Evolutionary conservation across 2,888 invertebrate genomes (phyloP).

Genomic region (Cactoblastis cactorum): DNA sequence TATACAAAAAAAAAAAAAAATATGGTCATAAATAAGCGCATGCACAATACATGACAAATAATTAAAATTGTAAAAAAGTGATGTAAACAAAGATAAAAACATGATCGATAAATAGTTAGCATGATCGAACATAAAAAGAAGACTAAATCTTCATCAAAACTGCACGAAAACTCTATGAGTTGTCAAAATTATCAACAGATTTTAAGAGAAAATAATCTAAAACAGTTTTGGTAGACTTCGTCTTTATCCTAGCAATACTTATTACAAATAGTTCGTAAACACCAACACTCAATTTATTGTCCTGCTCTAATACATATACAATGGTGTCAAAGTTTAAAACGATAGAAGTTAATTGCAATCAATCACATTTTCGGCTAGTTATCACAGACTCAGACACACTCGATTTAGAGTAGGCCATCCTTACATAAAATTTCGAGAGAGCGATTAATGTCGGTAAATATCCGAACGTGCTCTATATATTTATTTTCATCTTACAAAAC

Average conservation of each 20-base stretch:
- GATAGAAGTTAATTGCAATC: slow-evolving; percentile 40
- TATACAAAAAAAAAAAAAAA: neutral
- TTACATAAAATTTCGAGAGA: slow-evolving; percentile 18
- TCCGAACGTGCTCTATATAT: slow-evolving; percentile 8
- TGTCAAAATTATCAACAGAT: neutral
- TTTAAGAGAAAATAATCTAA: neutral
- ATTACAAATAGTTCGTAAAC: slow-evolving; percentile 10
- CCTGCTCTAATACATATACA: slow-evolving; percentile 31
- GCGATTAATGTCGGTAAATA: slow-evolving; percentile 13
- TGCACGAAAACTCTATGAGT: no score
- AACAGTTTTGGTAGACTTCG: neutral
- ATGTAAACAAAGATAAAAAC: neutral
- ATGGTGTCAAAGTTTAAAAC: slow-evolving; percentile 36
- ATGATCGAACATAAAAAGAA: slow-evolving; percentile 9
- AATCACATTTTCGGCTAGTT: slow-evolving; percentile 49
- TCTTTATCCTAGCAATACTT: neutral
- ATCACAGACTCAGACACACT: slow-evolving; percentile 42
- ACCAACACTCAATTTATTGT: slow-evolving; percentile 34
- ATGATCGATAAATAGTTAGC: slow-evolving; percentile 16
- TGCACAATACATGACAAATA: neutral
- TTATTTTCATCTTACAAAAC: slow-evolving; percentile 6
- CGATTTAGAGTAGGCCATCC: slow-evolving; percentile 18
- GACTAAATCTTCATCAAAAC: neutral
- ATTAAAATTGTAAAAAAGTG: slow-evolving; percentile 1
- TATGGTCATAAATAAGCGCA: neutral